Evolutionary conservation across 2,797 vertebrate genomes (phyloP).

Genomic region (Chloroceryle inda): DNA sequence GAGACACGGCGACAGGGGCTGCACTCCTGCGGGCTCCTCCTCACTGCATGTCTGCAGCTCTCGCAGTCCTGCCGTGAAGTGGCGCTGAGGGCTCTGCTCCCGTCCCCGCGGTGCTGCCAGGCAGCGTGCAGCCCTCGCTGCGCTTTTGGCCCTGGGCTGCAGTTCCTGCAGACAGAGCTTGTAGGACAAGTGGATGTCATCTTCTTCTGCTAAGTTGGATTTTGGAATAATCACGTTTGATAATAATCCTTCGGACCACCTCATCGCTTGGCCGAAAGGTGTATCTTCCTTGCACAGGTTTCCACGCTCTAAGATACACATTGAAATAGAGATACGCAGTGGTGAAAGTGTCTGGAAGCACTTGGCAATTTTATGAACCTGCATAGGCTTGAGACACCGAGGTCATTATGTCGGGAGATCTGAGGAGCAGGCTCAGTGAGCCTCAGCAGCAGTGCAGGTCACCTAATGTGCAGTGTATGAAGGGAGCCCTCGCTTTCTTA

Average conservation of each 20-base stretch:
- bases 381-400: background rate
- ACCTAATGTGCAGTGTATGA: background rate
- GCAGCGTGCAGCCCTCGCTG: background rate
- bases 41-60: background rate
- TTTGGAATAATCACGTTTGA: background rate
- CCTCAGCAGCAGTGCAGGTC: background rate
- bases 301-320: background rate
- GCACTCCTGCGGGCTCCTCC: background rate
- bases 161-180: background rate
- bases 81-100: background rate
- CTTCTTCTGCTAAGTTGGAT: background rate
- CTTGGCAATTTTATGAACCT: background rate
- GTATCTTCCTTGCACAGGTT: background rate
- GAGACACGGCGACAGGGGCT: background rate
- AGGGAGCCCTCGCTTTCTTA: background rate
- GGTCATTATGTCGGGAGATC: background rate
- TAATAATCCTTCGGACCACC: background rate
- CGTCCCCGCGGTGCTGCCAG: background rate
- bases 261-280: background rate
- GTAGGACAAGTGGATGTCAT: background rate
- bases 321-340: background rate
- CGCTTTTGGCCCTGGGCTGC: background rate
- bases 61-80: rapidly evolving
- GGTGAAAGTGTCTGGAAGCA: background rate
- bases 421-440: background rate